Conservation (phyloP, 2,113 vertebrate genomes). For the Talpa occidentalis region DNA sequence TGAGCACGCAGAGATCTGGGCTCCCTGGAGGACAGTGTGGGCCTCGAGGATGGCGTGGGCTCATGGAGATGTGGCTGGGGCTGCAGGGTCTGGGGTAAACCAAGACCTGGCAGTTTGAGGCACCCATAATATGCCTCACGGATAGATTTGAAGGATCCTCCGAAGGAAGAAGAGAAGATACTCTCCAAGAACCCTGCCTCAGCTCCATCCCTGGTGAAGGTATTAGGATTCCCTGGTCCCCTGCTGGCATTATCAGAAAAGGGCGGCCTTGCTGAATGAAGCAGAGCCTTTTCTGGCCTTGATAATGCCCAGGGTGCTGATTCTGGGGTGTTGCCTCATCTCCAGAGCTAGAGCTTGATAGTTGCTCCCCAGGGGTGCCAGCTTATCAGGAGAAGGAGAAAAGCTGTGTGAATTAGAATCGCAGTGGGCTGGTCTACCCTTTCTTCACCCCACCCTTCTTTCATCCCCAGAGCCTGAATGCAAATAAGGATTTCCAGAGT, state of each 20-base stretch:
- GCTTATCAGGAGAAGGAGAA: neutral
- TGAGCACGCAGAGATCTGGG: neutral
- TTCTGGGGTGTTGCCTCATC: neutral
- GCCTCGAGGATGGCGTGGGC: too few species aligned
- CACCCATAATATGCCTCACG: neutral
- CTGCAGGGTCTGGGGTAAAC: neutral
- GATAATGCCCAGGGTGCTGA: neutral
- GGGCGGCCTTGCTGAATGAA: neutral
- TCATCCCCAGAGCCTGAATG: neutral
- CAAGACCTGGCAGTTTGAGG: neutral
- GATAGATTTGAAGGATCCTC: neutral
- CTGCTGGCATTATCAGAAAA: neutral
- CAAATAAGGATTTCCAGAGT: constrained; percentile 46
- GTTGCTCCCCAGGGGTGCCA: neutral
- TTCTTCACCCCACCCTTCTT: neutral
- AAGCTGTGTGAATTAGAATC: neutral
- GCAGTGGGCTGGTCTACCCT: neutral
- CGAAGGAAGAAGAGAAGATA: neutral
- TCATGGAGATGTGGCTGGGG: neutral
- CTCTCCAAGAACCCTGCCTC: neutral
- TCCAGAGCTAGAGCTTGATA: neutral
- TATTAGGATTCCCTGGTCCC: neutral
- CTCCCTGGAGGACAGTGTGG: neutral
- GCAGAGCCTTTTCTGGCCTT: neutral
- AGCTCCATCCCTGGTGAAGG: neutral